Evolutionary conservation across 1,140 invertebrate genomes (phyloP).

Genomic region (Drosophila cardini): DNA sequence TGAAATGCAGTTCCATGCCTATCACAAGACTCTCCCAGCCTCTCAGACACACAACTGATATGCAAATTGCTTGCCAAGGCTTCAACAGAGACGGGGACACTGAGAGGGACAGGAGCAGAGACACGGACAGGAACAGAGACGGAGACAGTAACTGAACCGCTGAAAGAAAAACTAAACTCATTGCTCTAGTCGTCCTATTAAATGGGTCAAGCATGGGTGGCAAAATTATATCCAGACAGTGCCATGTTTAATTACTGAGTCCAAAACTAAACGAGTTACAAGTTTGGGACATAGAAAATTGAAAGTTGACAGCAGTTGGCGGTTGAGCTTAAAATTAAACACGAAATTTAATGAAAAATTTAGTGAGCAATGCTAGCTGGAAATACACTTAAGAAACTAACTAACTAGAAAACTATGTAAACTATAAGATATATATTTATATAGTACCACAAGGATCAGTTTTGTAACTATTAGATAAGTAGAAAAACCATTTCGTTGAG

Average conservation of each 20-base stretch:
- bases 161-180: constrained; percentile 39
- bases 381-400: neutral
- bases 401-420: neutral
- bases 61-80: constrained; percentile 73
- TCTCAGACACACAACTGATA: constrained; percentile 60
- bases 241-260: constrained; percentile 62
- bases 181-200: constrained; percentile 35
- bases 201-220: constrained; percentile 55
- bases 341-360: neutral
- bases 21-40: constrained; percentile 59
- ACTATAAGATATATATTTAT: too few relatives aligned
- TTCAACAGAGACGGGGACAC: constrained; percentile 25
- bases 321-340: constrained; percentile 9
- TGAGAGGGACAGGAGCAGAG: neutral
- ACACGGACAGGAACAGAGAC: neutral
- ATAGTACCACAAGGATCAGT: too few relatives aligned
- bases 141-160: neutral
- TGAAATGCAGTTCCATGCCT: constrained; percentile 55
- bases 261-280: constrained; percentile 14
- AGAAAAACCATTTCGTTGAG: neutral
- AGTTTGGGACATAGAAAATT: constrained; percentile 37
- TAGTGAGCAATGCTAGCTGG: too few relatives aligned
- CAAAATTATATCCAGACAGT: constrained; percentile 47
- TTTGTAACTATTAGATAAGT: neutral
- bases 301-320: constrained; percentile 34